Evolutionary conservation across 2,113 vertebrate genomes (phyloP).

Genomic region (Rutilus rutilus): DNA sequence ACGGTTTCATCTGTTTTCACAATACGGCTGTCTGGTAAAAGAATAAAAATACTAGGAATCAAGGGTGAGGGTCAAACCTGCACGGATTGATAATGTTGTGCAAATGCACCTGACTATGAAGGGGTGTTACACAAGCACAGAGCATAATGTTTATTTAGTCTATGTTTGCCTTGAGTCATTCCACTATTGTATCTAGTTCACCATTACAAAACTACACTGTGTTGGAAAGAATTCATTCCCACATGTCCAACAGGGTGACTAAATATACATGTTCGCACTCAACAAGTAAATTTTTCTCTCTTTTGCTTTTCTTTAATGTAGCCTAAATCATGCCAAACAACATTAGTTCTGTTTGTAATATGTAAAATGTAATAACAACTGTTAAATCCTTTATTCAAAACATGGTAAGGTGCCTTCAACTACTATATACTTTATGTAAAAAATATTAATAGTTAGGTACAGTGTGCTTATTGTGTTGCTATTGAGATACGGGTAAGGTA

Average conservation of each 20-base stretch:
- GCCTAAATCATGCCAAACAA: neutral
- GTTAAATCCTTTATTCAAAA: neutral
- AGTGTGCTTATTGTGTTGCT: too few species aligned
- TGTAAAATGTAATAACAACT: neutral
- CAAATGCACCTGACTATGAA: constrained; percentile 37
- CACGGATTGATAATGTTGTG: constrained; percentile 50
- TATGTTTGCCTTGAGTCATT: constrained; percentile 48
- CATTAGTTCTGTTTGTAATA: neutral
- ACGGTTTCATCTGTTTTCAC: neutral
- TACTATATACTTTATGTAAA: too few species aligned
- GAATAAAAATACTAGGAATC: constrained; percentile 33
- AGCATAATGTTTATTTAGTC: constrained; percentile 37
- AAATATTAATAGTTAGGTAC: too few species aligned
- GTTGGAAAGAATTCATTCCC: constrained; percentile 16
- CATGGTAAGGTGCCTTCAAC: neutral
- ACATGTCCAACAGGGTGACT: neutral
- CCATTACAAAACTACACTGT: constrained; percentile 16
- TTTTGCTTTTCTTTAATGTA: neutral
- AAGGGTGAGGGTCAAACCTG: constrained; percentile 50
- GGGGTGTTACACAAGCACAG: constrained; percentile 26
- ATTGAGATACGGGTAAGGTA: too few species aligned
- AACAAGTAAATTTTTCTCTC: neutral
- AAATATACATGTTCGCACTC: neutral
- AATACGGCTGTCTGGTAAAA: neutral
- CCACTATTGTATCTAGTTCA: constrained; percentile 45